Evolutionary conservation across 2,113 vertebrate genomes (phyloP).

Genomic region (Istiophorus platypterus): DNA sequence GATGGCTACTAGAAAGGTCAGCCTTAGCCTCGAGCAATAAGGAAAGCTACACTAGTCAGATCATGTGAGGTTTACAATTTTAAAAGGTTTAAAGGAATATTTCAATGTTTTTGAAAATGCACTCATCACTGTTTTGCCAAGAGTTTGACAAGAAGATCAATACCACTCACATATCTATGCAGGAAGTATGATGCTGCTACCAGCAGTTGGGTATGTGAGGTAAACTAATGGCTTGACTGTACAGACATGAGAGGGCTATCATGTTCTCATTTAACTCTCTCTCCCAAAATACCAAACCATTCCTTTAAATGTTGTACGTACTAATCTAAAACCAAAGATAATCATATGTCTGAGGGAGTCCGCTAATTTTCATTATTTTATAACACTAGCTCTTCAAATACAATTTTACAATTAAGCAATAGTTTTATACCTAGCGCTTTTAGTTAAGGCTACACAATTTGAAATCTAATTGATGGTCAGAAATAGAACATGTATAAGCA

Average conservation of each 20-base stretch:
- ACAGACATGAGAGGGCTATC: neutral
- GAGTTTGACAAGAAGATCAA: neutral
- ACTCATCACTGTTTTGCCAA: neutral
- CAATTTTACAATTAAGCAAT: neutral
- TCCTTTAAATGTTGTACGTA: neutral
- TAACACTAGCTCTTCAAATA: neutral
- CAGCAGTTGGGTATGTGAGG: no score
- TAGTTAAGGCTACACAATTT: neutral
- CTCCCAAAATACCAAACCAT: neutral
- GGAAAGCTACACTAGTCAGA: slow-evolving; percentile 6
- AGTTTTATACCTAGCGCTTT: neutral
- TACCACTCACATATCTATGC: neutral
- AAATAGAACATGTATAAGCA: neutral
- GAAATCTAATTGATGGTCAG: slow-evolving; percentile 1
- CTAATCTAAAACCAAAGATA: neutral
- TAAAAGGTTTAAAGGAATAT: no score
- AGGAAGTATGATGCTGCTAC: no score
- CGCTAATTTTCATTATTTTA: neutral
- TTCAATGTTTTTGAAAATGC: neutral
- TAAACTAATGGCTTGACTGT: neutral
- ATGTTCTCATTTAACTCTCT: neutral
- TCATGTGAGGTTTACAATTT: neutral
- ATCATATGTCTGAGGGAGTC: neutral
- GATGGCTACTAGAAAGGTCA: neutral
- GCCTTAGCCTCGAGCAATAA: neutral